Base-by-base conservation (phyloP, 2,888 invertebrate genomes). In the Metopia argyrocephala region DNA sequence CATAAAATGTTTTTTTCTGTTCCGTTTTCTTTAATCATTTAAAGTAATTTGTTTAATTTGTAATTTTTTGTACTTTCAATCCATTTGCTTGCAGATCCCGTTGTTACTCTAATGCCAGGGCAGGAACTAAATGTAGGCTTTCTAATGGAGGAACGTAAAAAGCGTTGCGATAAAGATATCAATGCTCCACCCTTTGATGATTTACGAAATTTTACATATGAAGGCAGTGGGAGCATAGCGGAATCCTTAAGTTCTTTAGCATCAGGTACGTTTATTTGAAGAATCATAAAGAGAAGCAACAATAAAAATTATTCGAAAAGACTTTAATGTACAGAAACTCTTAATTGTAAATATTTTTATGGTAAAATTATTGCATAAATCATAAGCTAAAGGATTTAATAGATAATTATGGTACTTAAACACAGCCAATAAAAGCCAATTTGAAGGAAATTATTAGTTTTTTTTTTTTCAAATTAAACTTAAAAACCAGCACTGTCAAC, bases 101-200 rank as follows among this genome's bases (percentile, higher is more conserved):
- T 93, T 85, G 92, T 93, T 85, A 93, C 93, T 78, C 84, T 91
- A 84, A 88, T 91, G 84, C 91, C 91, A 21, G 91, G 91, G 82
- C 89, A 91, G 81, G 97, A 97, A 91, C 95, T 96, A 82, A 97
- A 97, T 91, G 97, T 98, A 78, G 98, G 97, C 70, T 94, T 96
- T 90, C 97, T 98, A 91, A 98, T 99, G 88, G 96, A 97, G 89
- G 97, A 98, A 88, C 97, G 98, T 91, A 96, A 98, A 92, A 95
- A 96, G 87, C 94, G 98, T 85, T 97, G 98, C 46, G 98, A 98
- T 91, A 95, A 96, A 88, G 99, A 99, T 92, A 96, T 96, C 15
- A 97, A 96, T 90, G 98, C 98, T 71, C 99, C 99, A 80, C 99
- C 99, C 9, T 98, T 98, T 90, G 99, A 99, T 91, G 99, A 99